Percentiles rank a stretch among this genome's conserved stretches.
These are phyloP conservation scores for Columba livia DNA, from an alignment of 2,113 vertebrate species.

Conservation along the genomic window DNA sequence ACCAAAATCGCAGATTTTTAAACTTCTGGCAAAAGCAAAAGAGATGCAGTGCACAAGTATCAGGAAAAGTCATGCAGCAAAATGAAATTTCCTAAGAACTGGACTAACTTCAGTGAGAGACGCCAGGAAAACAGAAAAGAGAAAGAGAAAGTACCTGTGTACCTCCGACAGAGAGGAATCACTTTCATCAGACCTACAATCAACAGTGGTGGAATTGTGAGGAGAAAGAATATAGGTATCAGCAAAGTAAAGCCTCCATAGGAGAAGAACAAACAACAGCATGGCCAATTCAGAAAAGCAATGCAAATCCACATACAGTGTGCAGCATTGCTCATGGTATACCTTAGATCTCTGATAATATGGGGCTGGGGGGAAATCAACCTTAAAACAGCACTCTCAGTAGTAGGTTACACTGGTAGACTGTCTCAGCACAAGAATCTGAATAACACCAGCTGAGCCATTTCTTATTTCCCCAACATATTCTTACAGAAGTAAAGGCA, in stretches of 20 bases:
- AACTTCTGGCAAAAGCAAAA: slow-evolving; percentile 24
- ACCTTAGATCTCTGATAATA: not conserved
- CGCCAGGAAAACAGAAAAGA: slow-evolving; percentile 67
- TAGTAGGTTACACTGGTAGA: not conserved
- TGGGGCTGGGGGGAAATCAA: not conserved
- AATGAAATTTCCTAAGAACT: slow-evolving; percentile 48
- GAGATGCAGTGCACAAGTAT: not conserved
- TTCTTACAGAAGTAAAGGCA: not conserved
- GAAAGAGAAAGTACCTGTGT: slow-evolving; percentile 82
- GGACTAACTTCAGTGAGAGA: slow-evolving; percentile 44
- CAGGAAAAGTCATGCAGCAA: slow-evolving; percentile 70
- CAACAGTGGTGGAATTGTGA: slow-evolving; percentile 78
- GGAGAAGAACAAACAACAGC: slow-evolving; percentile 58
- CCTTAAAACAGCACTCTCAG: not conserved
- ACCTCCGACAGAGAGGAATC: slow-evolving; percentile 84
- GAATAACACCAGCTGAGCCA: not conserved
- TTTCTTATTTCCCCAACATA: not conserved
- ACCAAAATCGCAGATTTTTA: not conserved
- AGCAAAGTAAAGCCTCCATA: slow-evolving; percentile 66
- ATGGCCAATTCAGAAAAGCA: slow-evolving; percentile 46
- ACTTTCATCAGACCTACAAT: slow-evolving; percentile 88
- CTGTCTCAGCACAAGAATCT: not conserved
- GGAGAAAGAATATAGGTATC: slow-evolving; percentile 78
- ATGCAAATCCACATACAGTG: slow-evolving; percentile 13
- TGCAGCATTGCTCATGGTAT: slow-evolving; percentile 1